A percentile compares a stretch with the other conserved stretches of the same genome.
These are phyloP conservation scores for Dermatemys mawii DNA, from an alignment of 2,113 vertebrate genomes.

Conservation along the genomic window DNA sequence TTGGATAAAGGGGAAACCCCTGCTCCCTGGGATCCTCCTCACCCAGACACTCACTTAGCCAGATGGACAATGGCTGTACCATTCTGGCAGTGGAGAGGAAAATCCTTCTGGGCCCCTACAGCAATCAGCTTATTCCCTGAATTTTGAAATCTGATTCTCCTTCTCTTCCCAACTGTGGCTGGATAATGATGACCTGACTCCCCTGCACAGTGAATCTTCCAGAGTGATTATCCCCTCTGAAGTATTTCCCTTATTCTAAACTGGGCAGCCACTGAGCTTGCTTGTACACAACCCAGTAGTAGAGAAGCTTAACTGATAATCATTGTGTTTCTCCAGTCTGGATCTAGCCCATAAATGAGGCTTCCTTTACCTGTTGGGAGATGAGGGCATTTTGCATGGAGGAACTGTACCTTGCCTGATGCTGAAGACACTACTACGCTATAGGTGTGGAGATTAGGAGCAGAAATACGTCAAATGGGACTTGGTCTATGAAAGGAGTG, in stretches of 20 bases:
- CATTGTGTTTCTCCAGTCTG: not conserved
- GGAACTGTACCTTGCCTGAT: not conserved
- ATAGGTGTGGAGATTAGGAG: not conserved
- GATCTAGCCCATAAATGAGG: accelerated
- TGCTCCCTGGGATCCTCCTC: not conserved
- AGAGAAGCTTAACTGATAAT: accelerated
- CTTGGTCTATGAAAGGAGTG: not conserved
- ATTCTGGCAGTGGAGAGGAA: not conserved
- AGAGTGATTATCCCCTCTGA: conserved; percentile 4
- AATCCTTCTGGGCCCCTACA: not conserved
- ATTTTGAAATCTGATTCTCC: conserved; percentile 37
- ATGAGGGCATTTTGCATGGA: not conserved
- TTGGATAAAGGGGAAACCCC: not conserved
- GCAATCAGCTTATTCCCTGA: conserved; percentile 13
- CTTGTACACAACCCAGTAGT: not conserved
- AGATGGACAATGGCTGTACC: not conserved
- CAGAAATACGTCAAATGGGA: not conserved
- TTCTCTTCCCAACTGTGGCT: conserved; percentile 6
- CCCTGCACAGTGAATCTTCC: accelerated
- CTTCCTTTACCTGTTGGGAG: not conserved
- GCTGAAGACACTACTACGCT: accelerated
- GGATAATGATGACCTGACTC: conserved; percentile 45
- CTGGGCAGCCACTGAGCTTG: accelerated
- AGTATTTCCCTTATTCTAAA: conserved; percentile 12
- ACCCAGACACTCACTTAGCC: not conserved